Base-by-base conservation (phyloP, 2,888 invertebrate genomes). In the Gortyna flavago region DNA sequence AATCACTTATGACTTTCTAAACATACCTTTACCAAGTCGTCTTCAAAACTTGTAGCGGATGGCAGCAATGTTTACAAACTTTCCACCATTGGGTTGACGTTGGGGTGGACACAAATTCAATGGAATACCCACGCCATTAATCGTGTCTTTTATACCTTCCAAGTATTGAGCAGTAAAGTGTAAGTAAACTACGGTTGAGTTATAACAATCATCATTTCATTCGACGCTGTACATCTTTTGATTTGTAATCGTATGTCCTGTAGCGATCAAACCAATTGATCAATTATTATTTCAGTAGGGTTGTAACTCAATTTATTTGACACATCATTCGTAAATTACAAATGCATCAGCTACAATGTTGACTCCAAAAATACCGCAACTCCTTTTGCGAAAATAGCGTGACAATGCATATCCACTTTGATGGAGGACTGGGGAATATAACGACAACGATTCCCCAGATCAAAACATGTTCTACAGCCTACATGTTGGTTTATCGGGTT, bases 51-150 rank as follows among this genome's bases (percentile, higher is more conserved):
- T 57, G 8, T 67, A 38, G 38, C 59, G 11, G 57, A 57, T 67
- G 35, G n/a, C 16, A 44, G 72, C 25, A 79, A 48, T 80, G 61
- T 84, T 82, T 79, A 84, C 61, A 70, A 81, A 79, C 61, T 48
- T 79, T 41, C 16, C 13, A 25, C 64, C 57, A 80, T 57, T 65
- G 64, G 64, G 5, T 59, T 29, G 75, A 65, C 59, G 5, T 59
- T 29, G 75, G 61, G 38, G 35, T 41, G 29, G 35, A 38, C 13
- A 29, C 29, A 61, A 72, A 80, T 80, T 80, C 76, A 80, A 84
- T 80, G 64, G 48, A 54, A 32, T 84, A 72, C 54, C 44, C 38
- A 65, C 38, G 64, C 35, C 13, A 75, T 75, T 75, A 54, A 84
- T 75, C 18, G 54, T 29, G 35, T 54, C 44, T 54, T 62, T 61